Conservation (phyloP, 2,888 invertebrate species). For the Eupithecia pulchellata region DNA sequence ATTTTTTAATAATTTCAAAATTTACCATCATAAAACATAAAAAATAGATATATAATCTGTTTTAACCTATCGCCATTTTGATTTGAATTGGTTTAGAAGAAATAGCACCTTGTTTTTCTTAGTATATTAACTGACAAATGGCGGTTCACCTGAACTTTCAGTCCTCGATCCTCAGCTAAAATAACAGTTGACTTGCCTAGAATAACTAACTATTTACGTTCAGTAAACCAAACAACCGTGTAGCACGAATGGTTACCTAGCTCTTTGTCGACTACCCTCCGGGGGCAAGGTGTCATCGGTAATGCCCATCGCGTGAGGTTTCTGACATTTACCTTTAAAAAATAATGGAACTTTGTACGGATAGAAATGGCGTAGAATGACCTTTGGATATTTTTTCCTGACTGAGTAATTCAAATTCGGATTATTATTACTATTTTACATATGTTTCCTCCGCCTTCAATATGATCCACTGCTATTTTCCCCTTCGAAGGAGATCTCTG, state of each 20-base stretch:
- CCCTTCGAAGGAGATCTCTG: not conserved
- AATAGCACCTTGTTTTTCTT: no score
- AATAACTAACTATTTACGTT: slow-evolving; percentile 14
- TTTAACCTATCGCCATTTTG: no score
- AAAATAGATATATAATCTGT: no score
- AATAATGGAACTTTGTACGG: slow-evolving; percentile 15
- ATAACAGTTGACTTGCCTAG: slow-evolving; percentile 5
- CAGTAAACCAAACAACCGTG: slow-evolving; percentile 17
- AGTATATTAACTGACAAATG: no score
- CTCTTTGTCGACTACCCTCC: slow-evolving; percentile 47
- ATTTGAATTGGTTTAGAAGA: no score
- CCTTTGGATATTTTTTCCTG: slow-evolving; percentile 1
- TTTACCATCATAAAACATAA: no score
- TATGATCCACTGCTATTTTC: not conserved
- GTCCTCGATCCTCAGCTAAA: not conserved
- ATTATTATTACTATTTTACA: not conserved
- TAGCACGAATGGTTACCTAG: slow-evolving; percentile 26
- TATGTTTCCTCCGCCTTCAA: not conserved
- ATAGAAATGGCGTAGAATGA: no score
- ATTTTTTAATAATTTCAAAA: no score
- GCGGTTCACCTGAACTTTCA: not conserved
- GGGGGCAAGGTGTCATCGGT: slow-evolving; percentile 48
- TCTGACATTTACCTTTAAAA: slow-evolving; percentile 36
- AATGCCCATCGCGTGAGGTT: slow-evolving; percentile 32
- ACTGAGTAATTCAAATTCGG: not conserved